Base-by-base conservation (phyloP, 2,113 vertebrate species). In the Centropus bengalensis region DNA sequence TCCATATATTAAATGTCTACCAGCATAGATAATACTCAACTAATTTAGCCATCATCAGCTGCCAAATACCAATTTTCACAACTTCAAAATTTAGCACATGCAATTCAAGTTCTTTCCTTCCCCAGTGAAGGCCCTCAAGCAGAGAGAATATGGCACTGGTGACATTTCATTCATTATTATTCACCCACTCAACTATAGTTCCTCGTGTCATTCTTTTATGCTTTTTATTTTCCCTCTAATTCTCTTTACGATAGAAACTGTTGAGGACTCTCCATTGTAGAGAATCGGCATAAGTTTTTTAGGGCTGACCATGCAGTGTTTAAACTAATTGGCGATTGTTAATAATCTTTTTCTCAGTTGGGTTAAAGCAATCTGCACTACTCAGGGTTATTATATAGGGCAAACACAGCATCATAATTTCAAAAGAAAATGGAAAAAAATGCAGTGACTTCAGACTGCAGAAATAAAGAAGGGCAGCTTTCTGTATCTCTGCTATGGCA, bases 241-340 rank as follows among this genome's bases (percentile, higher is more conserved):
- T 91, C 52, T 82, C 60, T 74, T 71, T 79, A 69, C 86, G 89
- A 69, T 92, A 69, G 26, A 63, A 68, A 71, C 42, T 95, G 88
- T 94, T 91, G 80, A 95, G 54, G 68, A 54, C 60, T 94, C 17
- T 86, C 27, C n/a, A 49, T 95, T 82, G 52, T 71, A 91, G 76
- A 44, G 38, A 91, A 92, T 88, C 83, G 26, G 42, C 82, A 28
- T 32, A 44, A 4, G 75, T 47, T 91, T 92, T 89, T 40, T 67
- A 93, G 66, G 54, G n/a, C 22, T 93, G 52, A 76, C 83, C 79
- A 27, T 55, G 55, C 42, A 78, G 60, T 69, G 32, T 68, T 91
- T 68, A 75, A 83, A 74, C 91, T 96, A 94, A 96, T 87, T 96
- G 88, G 88, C 96, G 82, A 22, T 91, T 62, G 66, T 47, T 97